Evolutionary conservation across 2,113 vertebrate genomes (phyloP), one percentile per base, ranked within the genome.

Genomic region (Brachionichthys hirsutus): DNA sequence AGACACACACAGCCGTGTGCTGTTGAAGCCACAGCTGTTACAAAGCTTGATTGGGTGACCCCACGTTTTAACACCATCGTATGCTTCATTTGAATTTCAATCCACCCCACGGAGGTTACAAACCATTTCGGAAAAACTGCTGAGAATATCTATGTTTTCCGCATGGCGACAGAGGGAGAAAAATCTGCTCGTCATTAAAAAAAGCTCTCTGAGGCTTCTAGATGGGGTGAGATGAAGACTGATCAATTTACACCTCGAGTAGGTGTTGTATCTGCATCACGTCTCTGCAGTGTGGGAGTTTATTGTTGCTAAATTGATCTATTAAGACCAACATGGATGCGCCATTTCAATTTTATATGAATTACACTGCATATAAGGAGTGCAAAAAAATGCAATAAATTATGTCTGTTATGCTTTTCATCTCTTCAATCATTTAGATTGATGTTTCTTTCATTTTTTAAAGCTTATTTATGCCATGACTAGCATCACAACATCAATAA

Each of bases 41-140:
- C 15, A 6, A 51, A 62, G 65, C 58, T 71, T 40, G 15, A 56
- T 53, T 80, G 12, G 14, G 47, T 20, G 24, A 76, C 65, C 66
- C 61, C 46, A 22, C 48, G 44, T 48, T 73, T 76, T 75, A 22
- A 62, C 56, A 55, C 62, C 70, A 67, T 73, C 71, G 78, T 76
- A 65, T 38, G 52, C 70, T 56, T 18, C 36, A 49, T 65, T 81
- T 63, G 71, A 78, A 73, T 81, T 78, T 62, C 59, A 53, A 16
- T 41, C 49, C 30, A 3, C 70, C 74, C 65, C 14, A 24, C 42
- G 15, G 74, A 46, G 63, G 67, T 69, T 18, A 54, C 59, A 44
- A 66, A 55, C 44, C 64, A 55, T 70, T 83, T 70, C 59, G 59
- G 45, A 73, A 83, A n/a, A 82, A 83, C 49, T 78, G 81, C 81